A percentile compares a stretch with the other conserved stretches of the same genome.
Conservation (phyloP, 2,797 vertebrate species). For the Pristis pectinata region DNA sequence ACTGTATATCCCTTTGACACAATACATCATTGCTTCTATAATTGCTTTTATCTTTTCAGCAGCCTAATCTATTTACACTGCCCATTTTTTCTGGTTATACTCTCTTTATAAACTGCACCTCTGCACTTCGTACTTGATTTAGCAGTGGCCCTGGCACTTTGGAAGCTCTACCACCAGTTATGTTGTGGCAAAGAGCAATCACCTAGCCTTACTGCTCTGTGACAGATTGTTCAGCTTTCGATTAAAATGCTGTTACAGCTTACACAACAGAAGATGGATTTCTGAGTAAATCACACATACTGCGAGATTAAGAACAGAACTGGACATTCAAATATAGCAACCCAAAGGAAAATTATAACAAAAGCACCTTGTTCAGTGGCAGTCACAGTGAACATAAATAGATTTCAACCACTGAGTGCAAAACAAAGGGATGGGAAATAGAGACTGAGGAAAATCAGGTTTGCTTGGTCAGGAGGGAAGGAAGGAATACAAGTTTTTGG, state of each 20-base stretch:
- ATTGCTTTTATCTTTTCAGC: background rate
- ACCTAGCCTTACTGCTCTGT: background rate
- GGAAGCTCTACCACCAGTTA: background rate
- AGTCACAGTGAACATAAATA: background rate
- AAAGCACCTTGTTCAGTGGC: background rate
- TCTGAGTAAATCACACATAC: background rate
- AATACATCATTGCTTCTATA: background rate
- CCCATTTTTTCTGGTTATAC: background rate
- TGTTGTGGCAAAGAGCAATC: background rate
- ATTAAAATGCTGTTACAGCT: background rate
- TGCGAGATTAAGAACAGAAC: background rate
- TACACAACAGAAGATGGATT: background rate
- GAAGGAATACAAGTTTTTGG: too few relatives aligned
- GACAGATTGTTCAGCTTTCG: background rate
- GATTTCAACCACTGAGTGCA: background rate
- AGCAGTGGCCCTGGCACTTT: background rate
- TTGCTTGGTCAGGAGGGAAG: background rate
- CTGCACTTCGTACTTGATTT: background rate
- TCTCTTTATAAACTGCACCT: background rate
- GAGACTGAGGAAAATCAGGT: background rate
- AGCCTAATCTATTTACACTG: background rate
- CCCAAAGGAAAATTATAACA: background rate
- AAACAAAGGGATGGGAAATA: background rate
- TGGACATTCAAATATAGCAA: background rate
- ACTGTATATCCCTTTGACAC: background rate